Conservation (phyloP, 2,797 vertebrate species). For the Streptopelia turtur region DNA sequence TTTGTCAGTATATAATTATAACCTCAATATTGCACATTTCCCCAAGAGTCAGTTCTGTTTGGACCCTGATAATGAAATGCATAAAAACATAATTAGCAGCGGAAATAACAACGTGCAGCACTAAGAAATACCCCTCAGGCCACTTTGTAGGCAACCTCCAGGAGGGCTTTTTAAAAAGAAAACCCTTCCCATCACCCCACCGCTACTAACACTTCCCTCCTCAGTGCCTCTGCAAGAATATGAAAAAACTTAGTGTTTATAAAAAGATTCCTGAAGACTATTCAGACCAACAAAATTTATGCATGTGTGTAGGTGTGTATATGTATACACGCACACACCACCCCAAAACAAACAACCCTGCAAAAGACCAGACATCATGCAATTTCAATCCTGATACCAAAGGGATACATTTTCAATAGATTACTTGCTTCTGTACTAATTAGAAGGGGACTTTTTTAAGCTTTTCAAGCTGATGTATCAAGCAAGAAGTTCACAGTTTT, state of each 20-base stretch:
- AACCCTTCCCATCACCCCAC: background rate
- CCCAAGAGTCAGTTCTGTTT: slow-evolving; percentile 74
- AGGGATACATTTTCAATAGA: slow-evolving; percentile 23
- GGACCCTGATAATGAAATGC: slow-evolving; percentile 82
- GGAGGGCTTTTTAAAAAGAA: slow-evolving; percentile 31
- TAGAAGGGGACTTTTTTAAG: slow-evolving; percentile 28
- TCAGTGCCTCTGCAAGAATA: slow-evolving; percentile 41
- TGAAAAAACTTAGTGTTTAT: background rate
- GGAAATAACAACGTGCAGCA: slow-evolving; percentile 66
- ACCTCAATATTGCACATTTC: slow-evolving; percentile 73
- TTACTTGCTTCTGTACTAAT: slow-evolving; percentile 15
- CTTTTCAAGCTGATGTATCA: slow-evolving; percentile 55
- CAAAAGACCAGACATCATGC: background rate
- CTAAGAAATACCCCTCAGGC: slow-evolving; percentile 57
- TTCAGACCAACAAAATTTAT: background rate
- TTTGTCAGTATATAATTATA: slow-evolving; percentile 41
- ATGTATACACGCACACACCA: background rate
- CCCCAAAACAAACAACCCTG: background rate
- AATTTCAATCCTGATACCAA: background rate
- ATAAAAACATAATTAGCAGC: slow-evolving; percentile 78
- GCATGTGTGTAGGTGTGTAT: background rate
- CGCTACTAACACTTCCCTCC: slow-evolving; percentile 10
- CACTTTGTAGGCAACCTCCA: slow-evolving; percentile 26
- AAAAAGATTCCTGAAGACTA: slow-evolving; percentile 36
- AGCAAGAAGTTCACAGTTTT: slow-evolving; percentile 79